phyloP scores from a whole-genome alignment of 1,140 invertebrate genomes.

The Brachionus calyciflorus region DNA sequence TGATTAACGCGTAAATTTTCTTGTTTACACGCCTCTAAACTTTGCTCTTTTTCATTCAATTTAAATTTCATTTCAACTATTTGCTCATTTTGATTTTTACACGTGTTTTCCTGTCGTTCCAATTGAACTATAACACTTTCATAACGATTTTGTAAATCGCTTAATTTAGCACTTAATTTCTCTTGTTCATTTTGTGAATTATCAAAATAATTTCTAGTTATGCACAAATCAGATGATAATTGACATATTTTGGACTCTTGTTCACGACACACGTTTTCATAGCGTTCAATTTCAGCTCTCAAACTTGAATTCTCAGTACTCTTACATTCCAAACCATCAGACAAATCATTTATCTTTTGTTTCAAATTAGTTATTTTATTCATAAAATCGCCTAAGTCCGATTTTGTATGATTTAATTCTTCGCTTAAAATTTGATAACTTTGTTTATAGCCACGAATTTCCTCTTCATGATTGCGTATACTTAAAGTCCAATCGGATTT shows the following conservation, averaged over 20 bases:
- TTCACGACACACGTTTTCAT: background rate
- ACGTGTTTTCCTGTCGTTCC: background rate
- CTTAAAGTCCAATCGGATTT: constrained; percentile 26
- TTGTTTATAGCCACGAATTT: constrained; percentile 42
- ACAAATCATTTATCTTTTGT: constrained; percentile 44
- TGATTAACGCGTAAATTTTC: constrained; percentile 27
- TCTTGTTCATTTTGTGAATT: background rate
- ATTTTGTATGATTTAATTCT: constrained; percentile 15
- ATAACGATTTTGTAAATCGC: background rate
- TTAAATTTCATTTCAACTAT: constrained; percentile 31
- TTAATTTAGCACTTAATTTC: background rate
- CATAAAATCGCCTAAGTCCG: constrained; percentile 36
- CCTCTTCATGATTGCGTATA: constrained; percentile 36
- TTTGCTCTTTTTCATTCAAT: constrained; percentile 15
- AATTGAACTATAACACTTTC: background rate
- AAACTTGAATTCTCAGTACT: background rate
- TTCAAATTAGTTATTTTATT: constrained; percentile 44
- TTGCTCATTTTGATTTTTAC: constrained; percentile 2
- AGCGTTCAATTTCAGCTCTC: background rate
- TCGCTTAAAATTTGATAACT: constrained; percentile 45
- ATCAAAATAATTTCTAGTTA: constrained; percentile 3
- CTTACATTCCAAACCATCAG: background rate
- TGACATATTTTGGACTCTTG: constrained; percentile 41
- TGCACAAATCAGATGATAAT: constrained; percentile 1
- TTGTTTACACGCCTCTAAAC: background rate